Percentiles rank a stretch among this genome's conserved stretches.
Evolutionary conservation across 1,140 invertebrate species (phyloP).

Genomic region (Dendrolimus punctatus): DNA sequence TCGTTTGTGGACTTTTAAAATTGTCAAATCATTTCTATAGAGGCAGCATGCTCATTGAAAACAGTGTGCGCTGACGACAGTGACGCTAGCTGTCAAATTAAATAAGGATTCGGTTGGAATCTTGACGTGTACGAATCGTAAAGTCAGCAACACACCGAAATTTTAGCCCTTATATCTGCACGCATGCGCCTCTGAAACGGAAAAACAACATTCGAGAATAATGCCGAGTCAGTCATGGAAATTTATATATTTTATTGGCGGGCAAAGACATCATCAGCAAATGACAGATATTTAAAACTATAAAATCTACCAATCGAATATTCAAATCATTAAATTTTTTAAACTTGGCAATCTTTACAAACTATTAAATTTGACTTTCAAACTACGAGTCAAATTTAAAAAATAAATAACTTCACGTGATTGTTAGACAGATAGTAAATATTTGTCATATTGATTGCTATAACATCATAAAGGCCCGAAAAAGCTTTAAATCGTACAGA

Average conservation of each 20-base stretch:
- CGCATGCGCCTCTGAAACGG: constrained; percentile 68
- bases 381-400: no score
- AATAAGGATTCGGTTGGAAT: constrained; percentile 8
- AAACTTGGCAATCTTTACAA: no score
- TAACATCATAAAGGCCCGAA: no score
- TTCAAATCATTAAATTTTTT: no score
- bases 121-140: constrained; percentile 19
- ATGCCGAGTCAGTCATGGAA: constrained; percentile 69
- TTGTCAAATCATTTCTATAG: constrained; percentile 16
- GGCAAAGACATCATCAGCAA: constrained; percentile 16
- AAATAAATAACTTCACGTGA: no score
- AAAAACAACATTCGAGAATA: constrained; percentile 58
- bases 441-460: no score
- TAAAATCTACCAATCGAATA: no score
- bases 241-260: constrained; percentile 43
- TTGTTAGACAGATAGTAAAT: no score
- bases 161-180: constrained; percentile 63
- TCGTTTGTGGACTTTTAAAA: no score
- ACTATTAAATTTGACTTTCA: no score
- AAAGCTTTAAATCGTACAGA: no score
- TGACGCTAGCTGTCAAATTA: constrained; percentile 31
- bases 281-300: neutral
- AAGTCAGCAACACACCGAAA: constrained; percentile 65
- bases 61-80: constrained; percentile 68
- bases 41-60: constrained; percentile 62